Conservation (phyloP, 2,797 vertebrate genomes). For the Pangasius krempfi region DNA sequence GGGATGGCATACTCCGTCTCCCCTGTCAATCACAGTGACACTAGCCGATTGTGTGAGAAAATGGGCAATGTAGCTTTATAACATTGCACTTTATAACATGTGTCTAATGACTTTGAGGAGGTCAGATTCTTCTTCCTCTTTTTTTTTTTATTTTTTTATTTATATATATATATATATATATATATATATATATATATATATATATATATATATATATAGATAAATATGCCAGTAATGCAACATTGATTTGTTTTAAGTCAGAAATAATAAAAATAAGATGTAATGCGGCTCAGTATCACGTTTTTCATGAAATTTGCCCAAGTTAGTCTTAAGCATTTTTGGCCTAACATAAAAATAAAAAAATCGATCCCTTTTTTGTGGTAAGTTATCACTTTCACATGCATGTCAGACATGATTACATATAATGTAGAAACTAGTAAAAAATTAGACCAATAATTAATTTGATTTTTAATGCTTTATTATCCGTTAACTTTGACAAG, state of each 20-base stretch:
- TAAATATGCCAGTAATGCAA: not conserved
- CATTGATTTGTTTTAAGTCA: not conserved
- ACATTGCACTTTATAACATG: not conserved
- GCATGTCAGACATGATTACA: not conserved
- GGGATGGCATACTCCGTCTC: too few relatives aligned
- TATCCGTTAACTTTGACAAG: not conserved
- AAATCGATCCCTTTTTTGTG: not conserved
- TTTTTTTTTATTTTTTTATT: not conserved
- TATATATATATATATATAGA: too few relatives aligned
- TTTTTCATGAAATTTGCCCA: not conserved
- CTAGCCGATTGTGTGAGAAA: not conserved
- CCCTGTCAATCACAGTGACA: not conserved
- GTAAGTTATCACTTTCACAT: not conserved
- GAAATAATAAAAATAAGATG: not conserved
- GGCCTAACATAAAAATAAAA: not conserved
- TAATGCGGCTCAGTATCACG: not conserved
- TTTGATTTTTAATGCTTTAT: constrained; percentile 10
- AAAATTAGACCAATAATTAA: not conserved
- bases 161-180: too few relatives aligned
- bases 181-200: too few relatives aligned
- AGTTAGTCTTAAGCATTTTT: not conserved
- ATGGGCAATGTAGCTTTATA: not conserved
- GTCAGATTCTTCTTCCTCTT: too few relatives aligned
- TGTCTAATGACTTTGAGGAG: not conserved
- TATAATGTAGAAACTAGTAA: not conserved